These are phyloP conservation scores for Trachelus tabidus DNA, from an alignment of 2,888 invertebrate genomes.

Conservation along the genomic window DNA sequence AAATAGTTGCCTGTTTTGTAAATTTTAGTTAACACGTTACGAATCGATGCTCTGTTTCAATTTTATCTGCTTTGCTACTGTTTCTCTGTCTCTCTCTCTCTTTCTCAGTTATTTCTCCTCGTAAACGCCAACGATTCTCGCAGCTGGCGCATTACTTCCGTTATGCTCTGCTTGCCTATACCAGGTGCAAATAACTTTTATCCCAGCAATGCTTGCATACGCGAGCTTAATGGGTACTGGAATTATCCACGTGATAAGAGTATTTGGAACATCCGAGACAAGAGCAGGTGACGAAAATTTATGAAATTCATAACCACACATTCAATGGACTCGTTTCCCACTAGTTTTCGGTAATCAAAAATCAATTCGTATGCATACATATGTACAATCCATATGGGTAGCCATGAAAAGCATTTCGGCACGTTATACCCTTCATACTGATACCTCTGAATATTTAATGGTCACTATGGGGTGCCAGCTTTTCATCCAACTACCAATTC, in stretches of 20 bases:
- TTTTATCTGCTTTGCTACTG: neutral
- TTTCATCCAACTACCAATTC: neutral
- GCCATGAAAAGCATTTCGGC: neutral
- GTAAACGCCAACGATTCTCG: neutral
- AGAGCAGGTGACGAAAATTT: neutral
- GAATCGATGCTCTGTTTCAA: neutral
- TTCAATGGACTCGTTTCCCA: neutral
- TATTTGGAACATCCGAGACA: neutral
- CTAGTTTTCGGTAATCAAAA: neutral
- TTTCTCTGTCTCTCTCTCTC: neutral
- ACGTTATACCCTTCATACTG: neutral
- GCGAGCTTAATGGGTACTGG: neutral
- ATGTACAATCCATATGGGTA: neutral
- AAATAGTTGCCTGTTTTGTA: neutral
- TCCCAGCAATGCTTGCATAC: neutral
- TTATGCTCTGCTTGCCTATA: neutral
- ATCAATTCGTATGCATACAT: neutral
- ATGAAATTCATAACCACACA: neutral
- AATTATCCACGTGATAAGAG: neutral
- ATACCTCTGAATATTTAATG: neutral
- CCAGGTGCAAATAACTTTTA: neutral
- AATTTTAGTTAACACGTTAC: neutral
- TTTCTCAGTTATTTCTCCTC: neutral
- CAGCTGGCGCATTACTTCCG: neutral
- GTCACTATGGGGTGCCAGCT: neutral